Conservation (phyloP, 2,797 vertebrate species). For the Acanthiza pusilla region DNA sequence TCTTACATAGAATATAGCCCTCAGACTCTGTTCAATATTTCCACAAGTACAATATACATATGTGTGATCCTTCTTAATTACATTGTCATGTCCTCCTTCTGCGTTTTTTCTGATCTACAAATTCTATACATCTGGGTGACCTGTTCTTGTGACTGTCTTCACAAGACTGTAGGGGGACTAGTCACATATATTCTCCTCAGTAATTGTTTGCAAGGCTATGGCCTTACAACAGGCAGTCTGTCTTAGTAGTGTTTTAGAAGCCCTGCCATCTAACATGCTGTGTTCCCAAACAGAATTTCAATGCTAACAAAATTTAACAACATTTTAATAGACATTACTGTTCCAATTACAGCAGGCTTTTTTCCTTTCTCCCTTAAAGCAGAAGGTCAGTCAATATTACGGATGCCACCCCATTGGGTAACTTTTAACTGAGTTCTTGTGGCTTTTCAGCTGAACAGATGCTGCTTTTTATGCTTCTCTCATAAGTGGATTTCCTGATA, state of each 20-base stretch:
- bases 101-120: not conserved
- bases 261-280: not conserved
- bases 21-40: not conserved
- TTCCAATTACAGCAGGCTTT: not conserved
- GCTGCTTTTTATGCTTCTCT: not conserved
- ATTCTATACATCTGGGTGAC: not conserved
- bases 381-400: not conserved
- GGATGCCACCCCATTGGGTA: not conserved
- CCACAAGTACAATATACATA: not conserved
- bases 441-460: not conserved
- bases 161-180: not conserved
- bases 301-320: not conserved
- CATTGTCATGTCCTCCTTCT: not conserved
- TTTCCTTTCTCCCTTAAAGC: not conserved
- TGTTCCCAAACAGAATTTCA: not conserved
- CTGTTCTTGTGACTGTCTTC: not conserved
- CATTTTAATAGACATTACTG: not conserved
- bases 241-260: not conserved
- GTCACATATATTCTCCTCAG: not conserved
- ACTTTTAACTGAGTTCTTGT: not conserved
- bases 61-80: not conserved
- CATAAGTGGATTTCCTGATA: not conserved
- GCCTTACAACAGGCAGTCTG: not conserved
- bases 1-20: not conserved
- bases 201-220: not conserved